Evolutionary conservation across 1,140 invertebrate genomes (phyloP).

Genomic region (Vollenhovia emeryi): DNA sequence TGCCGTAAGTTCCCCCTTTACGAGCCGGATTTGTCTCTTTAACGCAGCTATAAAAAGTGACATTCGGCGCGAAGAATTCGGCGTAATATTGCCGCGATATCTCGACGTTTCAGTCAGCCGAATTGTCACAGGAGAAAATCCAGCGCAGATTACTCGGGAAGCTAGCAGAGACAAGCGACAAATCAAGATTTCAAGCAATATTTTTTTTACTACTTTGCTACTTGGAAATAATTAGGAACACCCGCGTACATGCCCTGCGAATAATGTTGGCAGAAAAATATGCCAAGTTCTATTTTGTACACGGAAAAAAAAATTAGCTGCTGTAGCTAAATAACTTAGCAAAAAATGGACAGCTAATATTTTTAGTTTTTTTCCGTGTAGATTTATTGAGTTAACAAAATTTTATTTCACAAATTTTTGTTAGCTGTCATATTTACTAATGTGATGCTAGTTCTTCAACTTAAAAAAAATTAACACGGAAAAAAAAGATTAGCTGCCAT

Average conservation of each 20-base stretch:
- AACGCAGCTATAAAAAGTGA: constrained; percentile 47
- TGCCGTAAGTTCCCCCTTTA: constrained; percentile 38
- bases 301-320: too few relatives aligned
- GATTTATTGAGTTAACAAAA: neutral
- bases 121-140: constrained; percentile 1
- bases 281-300: too few relatives aligned
- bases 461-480: too few relatives aligned
- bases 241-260: neutral
- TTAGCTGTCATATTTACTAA: neutral
- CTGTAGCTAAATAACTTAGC: too few relatives aligned
- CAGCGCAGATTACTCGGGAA: neutral
- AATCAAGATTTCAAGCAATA: neutral
- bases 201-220: neutral
- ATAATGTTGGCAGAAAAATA: too few relatives aligned
- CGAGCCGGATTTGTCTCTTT: constrained; percentile 51
- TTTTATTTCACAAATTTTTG: constrained; percentile 10
- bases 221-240: neutral
- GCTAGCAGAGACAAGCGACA: neutral
- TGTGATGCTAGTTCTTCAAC: too few relatives aligned
- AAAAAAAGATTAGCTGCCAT: too few relatives aligned
- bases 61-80: constrained; percentile 25
- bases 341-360: too few relatives aligned
- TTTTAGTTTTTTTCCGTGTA: too few relatives aligned
- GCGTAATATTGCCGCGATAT: constrained; percentile 10
- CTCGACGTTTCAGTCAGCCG: neutral